Base-by-base conservation (phyloP, 2,888 invertebrate genomes). In the Conomelus anceps region DNA sequence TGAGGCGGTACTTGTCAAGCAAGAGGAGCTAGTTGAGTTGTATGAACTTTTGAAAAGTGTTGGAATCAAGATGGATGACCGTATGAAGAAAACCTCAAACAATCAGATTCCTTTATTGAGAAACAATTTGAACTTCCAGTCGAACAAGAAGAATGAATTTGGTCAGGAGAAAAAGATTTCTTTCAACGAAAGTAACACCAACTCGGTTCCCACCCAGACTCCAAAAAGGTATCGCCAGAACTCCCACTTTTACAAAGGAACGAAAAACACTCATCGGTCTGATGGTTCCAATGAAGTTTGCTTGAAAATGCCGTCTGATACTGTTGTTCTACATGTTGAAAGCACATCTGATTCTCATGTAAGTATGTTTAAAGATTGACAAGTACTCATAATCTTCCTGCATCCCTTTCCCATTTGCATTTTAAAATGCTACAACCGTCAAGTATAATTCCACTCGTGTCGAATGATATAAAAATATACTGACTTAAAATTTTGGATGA, bases 321-420 rank as follows among this genome's bases (percentile, higher is more conserved):
- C 23, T 86, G 86, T 86, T 13, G 86, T 86, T 26, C 86, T 86
- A 26, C 86, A 86, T 86, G 24, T 86, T 11, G 86, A 86, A 26
- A 24, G 24, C n/a, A 85, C 23, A 23, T 23, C 23, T 22, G 86
- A 86, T 23, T 23, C 86, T 3, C 29, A 29, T 86, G 86, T 86
- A 86, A 86, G 86, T 86, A 22, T 84, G 22, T n/a, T n/a, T n/a
- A n/a, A n/a, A n/a, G n/a, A n/a, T n/a, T n/a, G n/a, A n/a, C n/a
- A n/a, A n/a, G n/a, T n/a, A n/a, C n/a, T n/a, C n/a, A n/a, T n/a
- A n/a, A n/a, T n/a, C n/a, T n/a, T n/a, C n/a, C n/a, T n/a, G n/a
- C n/a, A n/a, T n/a, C n/a, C 41, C 20, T 41, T 41, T 41, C 11
- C 11, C 11, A 41, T 41, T 41, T 41, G 41, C 11, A 41, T 41